Conservation (phyloP, 2,888 invertebrate species). For the Metalampra italica region DNA sequence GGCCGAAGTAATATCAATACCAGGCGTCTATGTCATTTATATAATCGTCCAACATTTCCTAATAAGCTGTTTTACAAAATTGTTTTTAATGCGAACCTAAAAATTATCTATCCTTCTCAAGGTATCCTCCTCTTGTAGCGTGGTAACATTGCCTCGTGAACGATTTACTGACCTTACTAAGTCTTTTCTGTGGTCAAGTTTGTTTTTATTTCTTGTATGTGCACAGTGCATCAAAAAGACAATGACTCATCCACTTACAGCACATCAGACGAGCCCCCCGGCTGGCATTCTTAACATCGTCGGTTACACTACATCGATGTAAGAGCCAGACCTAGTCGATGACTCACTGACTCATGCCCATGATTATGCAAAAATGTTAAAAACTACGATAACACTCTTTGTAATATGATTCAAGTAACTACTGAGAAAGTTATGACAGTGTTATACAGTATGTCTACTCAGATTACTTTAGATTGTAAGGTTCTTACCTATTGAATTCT, state of each 20-base stretch:
- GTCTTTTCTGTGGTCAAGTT: no score
- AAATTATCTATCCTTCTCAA: no score
- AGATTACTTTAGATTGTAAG: neutral
- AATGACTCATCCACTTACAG: constrained; percentile 33
- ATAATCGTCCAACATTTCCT: no score
- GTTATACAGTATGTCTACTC: neutral
- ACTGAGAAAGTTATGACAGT: neutral
- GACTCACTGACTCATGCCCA: constrained; percentile 16
- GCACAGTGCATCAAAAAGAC: no score
- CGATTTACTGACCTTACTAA: no score
- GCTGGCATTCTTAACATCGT: constrained; percentile 23
- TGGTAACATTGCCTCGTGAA: no score
- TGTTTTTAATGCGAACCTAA: no score
- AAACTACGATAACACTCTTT: constrained; percentile 4
- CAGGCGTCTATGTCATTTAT: no score
- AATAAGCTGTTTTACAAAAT: no score
- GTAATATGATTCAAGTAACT: neutral
- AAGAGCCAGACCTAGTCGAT: constrained; percentile 24
- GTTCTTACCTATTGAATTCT: neutral
- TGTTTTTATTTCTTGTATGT: no score
- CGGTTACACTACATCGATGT: constrained; percentile 55
- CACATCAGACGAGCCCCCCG: neutral
- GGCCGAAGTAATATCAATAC: no score
- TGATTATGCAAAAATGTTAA: constrained; percentile 6
- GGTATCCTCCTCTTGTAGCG: no score